A percentile compares a stretch with the other conserved stretches of the same genome.
phyloP scores from a whole-genome alignment of 2,113 vertebrate genomes.

The Pelusios castaneus region DNA sequence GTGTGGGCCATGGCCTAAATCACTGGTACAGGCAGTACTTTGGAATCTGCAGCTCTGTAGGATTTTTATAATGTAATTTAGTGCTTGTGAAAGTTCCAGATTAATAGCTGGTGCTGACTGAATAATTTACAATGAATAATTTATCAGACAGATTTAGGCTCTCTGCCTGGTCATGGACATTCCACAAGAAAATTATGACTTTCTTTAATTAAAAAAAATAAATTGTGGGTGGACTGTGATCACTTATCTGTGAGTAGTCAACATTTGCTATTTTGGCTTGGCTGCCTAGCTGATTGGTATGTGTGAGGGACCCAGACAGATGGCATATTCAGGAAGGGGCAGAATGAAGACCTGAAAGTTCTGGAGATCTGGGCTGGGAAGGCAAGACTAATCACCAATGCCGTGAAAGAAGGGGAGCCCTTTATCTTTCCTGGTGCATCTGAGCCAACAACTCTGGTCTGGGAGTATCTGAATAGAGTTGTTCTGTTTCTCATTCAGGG shows the following conservation, averaged over 20 bases:
- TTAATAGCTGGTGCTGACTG: not conserved
- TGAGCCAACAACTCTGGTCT: not conserved
- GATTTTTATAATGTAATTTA: not conserved
- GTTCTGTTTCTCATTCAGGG: not conserved
- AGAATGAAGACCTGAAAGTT: not conserved
- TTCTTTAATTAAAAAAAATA: not conserved
- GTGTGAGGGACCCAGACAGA: not conserved
- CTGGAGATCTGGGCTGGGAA: not conserved
- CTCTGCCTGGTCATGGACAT: not conserved
- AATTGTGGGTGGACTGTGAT: not conserved
- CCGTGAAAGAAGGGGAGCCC: not conserved
- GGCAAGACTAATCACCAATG: not conserved
- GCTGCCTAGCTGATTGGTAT: not conserved
- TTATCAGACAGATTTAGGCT: not conserved
- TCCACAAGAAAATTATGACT: not conserved
- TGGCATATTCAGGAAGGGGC: not conserved
- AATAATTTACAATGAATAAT: not conserved
- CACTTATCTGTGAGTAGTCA: not conserved
- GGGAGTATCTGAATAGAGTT: not conserved
- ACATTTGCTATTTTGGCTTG: not conserved
- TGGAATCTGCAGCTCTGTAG: not conserved
- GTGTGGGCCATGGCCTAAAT: not conserved
- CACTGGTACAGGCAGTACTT: not conserved
- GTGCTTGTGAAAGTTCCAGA: not conserved
- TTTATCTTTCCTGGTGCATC: not conserved